Conservation (phyloP, 1,140 invertebrate species). For the Apis dorsata region DNA sequence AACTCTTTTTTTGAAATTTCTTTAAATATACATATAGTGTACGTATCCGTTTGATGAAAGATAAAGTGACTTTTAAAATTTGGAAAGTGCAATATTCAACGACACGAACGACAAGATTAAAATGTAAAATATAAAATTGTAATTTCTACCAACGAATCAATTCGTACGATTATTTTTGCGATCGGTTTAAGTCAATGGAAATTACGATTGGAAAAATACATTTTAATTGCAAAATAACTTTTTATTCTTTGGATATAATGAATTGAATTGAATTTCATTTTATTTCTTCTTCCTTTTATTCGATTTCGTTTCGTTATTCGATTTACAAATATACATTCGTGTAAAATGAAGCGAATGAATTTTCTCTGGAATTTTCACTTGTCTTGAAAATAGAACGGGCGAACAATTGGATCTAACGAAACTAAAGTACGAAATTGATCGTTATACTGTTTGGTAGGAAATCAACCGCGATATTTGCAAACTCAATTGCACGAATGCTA, state of each 20-base stretch:
- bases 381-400: neutral
- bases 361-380: neutral
- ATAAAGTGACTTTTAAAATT: neutral
- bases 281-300: neutral
- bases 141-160: neutral
- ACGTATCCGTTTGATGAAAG: neutral
- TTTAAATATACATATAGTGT: no score
- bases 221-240: neutral
- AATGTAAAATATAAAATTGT: neutral
- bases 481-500: constrained; percentile 17
- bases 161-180: neutral
- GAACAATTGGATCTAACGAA: neutral
- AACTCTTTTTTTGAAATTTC: neutral
- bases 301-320: neutral
- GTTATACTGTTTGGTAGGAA: constrained; percentile 28
- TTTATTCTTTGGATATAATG: no score
- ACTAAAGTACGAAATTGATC: constrained; percentile 5
- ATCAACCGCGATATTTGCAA: constrained; percentile 35
- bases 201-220: neutral
- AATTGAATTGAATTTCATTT: neutral
- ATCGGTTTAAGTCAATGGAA: no score
- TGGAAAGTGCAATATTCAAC: neutral
- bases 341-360: neutral
- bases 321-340: no score
- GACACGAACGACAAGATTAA: neutral